phyloP scores from a whole-genome alignment of 2,797 vertebrate genomes.

The Melanotaenia parkinsoni region DNA sequence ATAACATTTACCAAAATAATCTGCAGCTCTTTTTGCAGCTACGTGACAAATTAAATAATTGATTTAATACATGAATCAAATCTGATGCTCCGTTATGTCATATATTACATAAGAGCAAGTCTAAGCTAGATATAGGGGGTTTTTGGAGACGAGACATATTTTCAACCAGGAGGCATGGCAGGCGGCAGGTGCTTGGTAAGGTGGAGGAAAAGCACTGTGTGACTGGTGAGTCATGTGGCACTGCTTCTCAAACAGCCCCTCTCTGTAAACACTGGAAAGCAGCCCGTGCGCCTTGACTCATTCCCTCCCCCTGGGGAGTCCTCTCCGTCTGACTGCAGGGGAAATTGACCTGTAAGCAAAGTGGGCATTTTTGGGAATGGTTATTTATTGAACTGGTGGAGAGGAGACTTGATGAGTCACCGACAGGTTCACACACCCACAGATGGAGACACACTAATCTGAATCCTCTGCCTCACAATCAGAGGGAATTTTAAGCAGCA shows the following conservation, averaged over 20 bases:
- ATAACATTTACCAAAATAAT: not conserved
- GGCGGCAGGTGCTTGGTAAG: conserved; percentile 22
- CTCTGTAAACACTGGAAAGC: conserved; percentile 54
- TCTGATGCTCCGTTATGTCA: conserved; percentile 5
- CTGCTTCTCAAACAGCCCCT: conserved; percentile 34
- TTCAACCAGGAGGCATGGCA: conserved; percentile 13
- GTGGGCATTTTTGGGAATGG: conserved; percentile 58
- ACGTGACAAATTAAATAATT: conserved; percentile 3
- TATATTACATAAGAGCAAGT: not conserved
- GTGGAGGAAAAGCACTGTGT: conserved; percentile 41
- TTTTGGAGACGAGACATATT: conserved; percentile 1
- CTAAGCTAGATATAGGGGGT: conserved; percentile 6
- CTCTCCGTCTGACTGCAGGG: conserved; percentile 64
- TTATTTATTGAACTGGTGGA: conserved; percentile 71
- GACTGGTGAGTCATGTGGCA: conserved; percentile 41
- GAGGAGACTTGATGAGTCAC: conserved; percentile 64
- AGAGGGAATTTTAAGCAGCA: conserved; percentile 22
- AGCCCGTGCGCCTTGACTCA: conserved; percentile 62
- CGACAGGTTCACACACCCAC: conserved; percentile 54
- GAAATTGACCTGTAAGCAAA: conserved; percentile 76
- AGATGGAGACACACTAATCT: conserved; percentile 22
- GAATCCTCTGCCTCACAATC: conserved; percentile 20
- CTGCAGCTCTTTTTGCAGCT: not conserved
- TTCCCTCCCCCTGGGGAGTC: conserved; percentile 64
- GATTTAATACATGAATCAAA: conserved; percentile 9